phyloP scores from a whole-genome alignment of 1,140 invertebrate genomes.

The Papilio aristodemus region DNA sequence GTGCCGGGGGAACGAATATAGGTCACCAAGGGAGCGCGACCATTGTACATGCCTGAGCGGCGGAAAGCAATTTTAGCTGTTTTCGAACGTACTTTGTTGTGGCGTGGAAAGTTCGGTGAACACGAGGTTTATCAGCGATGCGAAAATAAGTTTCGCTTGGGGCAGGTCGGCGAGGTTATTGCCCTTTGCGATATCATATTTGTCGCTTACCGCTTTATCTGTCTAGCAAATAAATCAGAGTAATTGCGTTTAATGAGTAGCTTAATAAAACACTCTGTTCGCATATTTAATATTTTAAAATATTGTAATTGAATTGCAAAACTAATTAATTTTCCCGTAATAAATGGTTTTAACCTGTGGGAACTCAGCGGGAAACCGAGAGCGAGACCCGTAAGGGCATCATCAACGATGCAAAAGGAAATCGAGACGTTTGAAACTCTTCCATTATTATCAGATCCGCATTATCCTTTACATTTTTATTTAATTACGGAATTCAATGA shows the following conservation, averaged over 20 bases:
- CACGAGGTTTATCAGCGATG: slow-evolving; percentile 57
- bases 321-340: slow-evolving; percentile 47
- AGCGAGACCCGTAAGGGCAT: slow-evolving; percentile 55
- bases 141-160: slow-evolving; percentile 54
- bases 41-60: slow-evolving; percentile 50
- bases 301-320: slow-evolving; percentile 6
- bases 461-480: slow-evolving; percentile 57
- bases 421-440: slow-evolving; percentile 67
- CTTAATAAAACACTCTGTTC: background rate
- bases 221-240: slow-evolving; percentile 24
- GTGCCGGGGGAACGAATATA: slow-evolving; percentile 71
- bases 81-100: slow-evolving; percentile 47
- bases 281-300: background rate
- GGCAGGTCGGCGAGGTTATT: slow-evolving; percentile 67
- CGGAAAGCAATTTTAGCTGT: slow-evolving; percentile 58
- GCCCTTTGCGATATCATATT: slow-evolving; percentile 51
- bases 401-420: slow-evolving; percentile 68
- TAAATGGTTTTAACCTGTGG: slow-evolving; percentile 60
- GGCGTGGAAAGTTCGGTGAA: slow-evolving; percentile 46
- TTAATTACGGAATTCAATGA: slow-evolving; percentile 45
- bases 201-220: slow-evolving; percentile 41
- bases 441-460: slow-evolving; percentile 59
- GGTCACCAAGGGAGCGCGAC: slow-evolving; percentile 66
- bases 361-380: slow-evolving; percentile 69
- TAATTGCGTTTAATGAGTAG: slow-evolving; percentile 25